Percentiles rank a stretch among this genome's conserved stretches.
These are phyloP conservation scores for Nemoura dubitans DNA, from an alignment of 2,888 invertebrate species.

Conservation along the genomic window DNA sequence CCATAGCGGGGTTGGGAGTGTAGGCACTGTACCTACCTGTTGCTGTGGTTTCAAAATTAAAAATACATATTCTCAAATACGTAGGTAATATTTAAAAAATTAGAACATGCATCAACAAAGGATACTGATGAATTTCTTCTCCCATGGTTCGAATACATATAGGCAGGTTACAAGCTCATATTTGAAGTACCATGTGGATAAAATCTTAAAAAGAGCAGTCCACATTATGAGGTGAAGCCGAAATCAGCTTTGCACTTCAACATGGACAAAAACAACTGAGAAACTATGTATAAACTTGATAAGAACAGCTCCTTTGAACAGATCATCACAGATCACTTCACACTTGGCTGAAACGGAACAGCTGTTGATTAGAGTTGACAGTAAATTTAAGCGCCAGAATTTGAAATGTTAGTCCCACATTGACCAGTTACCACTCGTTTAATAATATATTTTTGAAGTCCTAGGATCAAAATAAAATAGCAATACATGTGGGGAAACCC, in stretches of 20 bases:
- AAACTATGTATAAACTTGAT: no score
- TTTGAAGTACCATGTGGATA: constrained; percentile 58
- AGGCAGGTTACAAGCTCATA: constrained; percentile 62
- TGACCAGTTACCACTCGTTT: not conserved
- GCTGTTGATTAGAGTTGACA: not conserved
- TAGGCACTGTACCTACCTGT: not conserved
- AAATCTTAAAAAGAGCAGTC: constrained; percentile 49
- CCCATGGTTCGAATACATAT: constrained; percentile 64
- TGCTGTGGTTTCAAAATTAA: no score
- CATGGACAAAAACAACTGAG: no score
- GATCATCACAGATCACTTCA: no score
- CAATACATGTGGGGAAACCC: not conserved
- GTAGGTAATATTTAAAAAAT: no score
- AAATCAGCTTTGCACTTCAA: no score
- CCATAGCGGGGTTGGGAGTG: no score
- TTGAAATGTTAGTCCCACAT: not conserved
- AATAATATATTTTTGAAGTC: no score
- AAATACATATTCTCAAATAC: no score
- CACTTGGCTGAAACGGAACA: not conserved
- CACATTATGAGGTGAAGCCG: not conserved
- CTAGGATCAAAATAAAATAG: not conserved
- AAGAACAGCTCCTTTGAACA: no score
- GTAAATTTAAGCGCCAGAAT: not conserved
- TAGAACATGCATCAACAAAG: constrained; percentile 43
- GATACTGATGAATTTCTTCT: constrained; percentile 61